Base-by-base conservation (phyloP, 30 jellyfish, hydroid and myxozoan genomes). In the Hydractinia echinata region DNA sequence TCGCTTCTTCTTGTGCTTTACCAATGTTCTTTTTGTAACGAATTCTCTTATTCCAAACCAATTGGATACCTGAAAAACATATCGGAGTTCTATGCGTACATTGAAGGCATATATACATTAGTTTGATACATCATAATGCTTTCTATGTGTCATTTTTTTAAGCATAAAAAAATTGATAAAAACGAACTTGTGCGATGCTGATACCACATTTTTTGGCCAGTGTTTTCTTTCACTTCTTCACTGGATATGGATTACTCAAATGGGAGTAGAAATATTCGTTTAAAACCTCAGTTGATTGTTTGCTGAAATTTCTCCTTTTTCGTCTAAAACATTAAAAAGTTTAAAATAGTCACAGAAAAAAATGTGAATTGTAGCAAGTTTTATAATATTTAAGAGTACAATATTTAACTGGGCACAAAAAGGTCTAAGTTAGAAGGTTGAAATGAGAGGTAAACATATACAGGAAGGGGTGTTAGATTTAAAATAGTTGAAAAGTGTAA, bases 1-100 rank as follows among this genome's bases (percentile, higher is more conserved):
- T 91, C 8, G 97, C 97, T 54, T 91, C 97, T 66, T 91, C 97
- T 81, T 91, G 97, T 10, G 97, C 97, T 68, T 91, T 91, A 53
- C 97, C 97, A 19, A 91, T 91, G 83, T 91, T 91, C 76, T 91
- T 91, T 90, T 91, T 91, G 80, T 91, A 91, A 19, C 97, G 93
- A 68, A 91, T 91, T 61, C 97, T 85, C 82, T 91, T 91, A 85
- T 91, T 66, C 97, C 97, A 67, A 91, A 91, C 97, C 97, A 91
- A 66, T 91, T 91, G 19, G 97, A 91, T 60, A 91, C 97, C 97
- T 89, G 50, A 16, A 52, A 70, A 81, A 44, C 13, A 10, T 14
- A 6, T 30, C 44, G 44, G 44, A 30, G 44, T 30, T 30, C 44
- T 30, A 30, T 30, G 44, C 44, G 1, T 30, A 30, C 44, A 30